Evolutionary conservation across 2,113 vertebrate genomes (phyloP).

Genomic region (Saiga tatarica): DNA sequence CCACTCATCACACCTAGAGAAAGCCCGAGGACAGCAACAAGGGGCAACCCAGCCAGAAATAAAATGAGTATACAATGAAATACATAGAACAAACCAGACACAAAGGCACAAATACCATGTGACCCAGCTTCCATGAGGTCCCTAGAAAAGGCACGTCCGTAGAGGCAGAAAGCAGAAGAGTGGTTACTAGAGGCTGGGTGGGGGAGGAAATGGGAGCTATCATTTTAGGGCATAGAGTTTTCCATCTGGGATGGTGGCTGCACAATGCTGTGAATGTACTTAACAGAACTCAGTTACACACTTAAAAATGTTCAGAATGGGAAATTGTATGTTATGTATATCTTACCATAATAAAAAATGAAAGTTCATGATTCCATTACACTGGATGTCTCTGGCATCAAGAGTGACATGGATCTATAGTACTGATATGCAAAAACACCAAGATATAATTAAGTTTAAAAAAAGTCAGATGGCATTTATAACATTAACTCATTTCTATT

Average conservation of each 20-base stretch:
- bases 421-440: background rate
- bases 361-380: background rate
- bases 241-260: background rate
- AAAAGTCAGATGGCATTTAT: background rate
- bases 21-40: background rate
- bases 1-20: background rate
- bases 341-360: background rate
- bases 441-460: background rate
- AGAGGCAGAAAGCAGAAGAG: background rate
- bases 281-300: background rate
- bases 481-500: background rate
- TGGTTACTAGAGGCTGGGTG: background rate
- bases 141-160: background rate
- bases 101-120: background rate
- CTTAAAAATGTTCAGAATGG: background rate
- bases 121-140: no score
- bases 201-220: background rate
- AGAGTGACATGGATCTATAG: background rate
- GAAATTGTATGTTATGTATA: background rate
- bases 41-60: background rate
- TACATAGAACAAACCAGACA: background rate
- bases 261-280: background rate
- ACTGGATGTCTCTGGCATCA: background rate
- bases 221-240: background rate
- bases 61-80: background rate